These are phyloP conservation scores for Gymnocephalus cernua DNA, from an alignment of 2,113 vertebrate genomes.

Conservation along the genomic window DNA sequence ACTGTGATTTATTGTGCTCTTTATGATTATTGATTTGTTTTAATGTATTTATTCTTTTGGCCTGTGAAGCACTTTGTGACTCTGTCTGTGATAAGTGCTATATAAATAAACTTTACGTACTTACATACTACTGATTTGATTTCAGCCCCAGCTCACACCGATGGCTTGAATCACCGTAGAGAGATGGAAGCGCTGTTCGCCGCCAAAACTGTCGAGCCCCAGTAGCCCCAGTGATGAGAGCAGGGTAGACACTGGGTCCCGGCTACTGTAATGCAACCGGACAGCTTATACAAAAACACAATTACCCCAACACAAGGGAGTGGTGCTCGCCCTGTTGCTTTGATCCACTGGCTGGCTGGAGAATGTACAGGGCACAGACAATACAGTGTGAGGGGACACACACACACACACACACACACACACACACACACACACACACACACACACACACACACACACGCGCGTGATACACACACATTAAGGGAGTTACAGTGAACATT, in stretches of 20 bases:
- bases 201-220: slow-evolving; percentile 41
- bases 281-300: slow-evolving; percentile 76
- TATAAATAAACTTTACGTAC: no score
- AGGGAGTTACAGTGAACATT: slow-evolving; percentile 14
- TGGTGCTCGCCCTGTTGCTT: slow-evolving; percentile 31
- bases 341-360: slow-evolving; percentile 38
- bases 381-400: neutral
- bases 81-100: no score
- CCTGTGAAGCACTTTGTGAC: no score
- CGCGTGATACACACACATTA: slow-evolving; percentile 21
- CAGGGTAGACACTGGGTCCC: slow-evolving; percentile 44
- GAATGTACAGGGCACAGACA: slow-evolving; percentile 44
- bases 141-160: slow-evolving; percentile 27
- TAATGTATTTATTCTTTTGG: no score
- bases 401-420: neutral
- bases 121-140: neutral
- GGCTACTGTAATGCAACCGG: slow-evolving; percentile 64
- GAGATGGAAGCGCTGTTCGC: slow-evolving; percentile 20
- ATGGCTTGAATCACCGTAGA: slow-evolving; percentile 23
- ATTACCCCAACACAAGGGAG: slow-evolving; percentile 65
- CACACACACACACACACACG: neutral
- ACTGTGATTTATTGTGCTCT: no score
- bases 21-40: no score
- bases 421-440: neutral
- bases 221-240: slow-evolving; percentile 56